Evolutionary conservation across 2,888 invertebrate genomes (phyloP).

Genomic region (Harpalus rufipes): DNA sequence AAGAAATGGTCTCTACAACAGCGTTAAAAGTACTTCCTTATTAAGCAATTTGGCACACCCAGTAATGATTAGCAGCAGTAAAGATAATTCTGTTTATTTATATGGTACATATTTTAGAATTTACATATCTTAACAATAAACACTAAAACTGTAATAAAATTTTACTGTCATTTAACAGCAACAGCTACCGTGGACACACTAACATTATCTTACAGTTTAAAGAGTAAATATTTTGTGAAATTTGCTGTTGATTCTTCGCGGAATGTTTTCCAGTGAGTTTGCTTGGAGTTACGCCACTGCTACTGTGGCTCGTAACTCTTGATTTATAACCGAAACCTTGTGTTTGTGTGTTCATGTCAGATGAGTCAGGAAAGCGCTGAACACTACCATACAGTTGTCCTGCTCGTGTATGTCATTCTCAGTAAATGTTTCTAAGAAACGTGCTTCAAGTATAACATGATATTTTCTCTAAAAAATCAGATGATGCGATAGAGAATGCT

Average conservation of each 20-base stretch:
- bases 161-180: no score
- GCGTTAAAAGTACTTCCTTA: no score
- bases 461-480: background rate
- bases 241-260: background rate
- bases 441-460: slow-evolving; percentile 9
- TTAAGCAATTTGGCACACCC: no score
- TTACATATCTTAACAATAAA: no score
- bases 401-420: slow-evolving; percentile 23
- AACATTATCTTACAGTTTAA: no score
- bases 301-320: slow-evolving; percentile 16
- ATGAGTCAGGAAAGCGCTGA: slow-evolving; percentile 36
- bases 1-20: no score
- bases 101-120: no score
- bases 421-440: slow-evolving; percentile 24
- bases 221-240: background rate
- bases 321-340: slow-evolving; percentile 49
- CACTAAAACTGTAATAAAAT: no score
- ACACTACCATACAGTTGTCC: slow-evolving; percentile 28
- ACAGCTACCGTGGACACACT: no score
- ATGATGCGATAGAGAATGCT: background rate
- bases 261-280: slow-evolving; percentile 6
- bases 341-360: slow-evolving; percentile 11
- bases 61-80: no score
- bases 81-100: no score
- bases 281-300: slow-evolving; percentile 7